These are phyloP conservation scores for Agelas oroides DNA, from an alignment of 37 sponge, comb jelly and placozoan species.

Conservation along the genomic window DNA sequence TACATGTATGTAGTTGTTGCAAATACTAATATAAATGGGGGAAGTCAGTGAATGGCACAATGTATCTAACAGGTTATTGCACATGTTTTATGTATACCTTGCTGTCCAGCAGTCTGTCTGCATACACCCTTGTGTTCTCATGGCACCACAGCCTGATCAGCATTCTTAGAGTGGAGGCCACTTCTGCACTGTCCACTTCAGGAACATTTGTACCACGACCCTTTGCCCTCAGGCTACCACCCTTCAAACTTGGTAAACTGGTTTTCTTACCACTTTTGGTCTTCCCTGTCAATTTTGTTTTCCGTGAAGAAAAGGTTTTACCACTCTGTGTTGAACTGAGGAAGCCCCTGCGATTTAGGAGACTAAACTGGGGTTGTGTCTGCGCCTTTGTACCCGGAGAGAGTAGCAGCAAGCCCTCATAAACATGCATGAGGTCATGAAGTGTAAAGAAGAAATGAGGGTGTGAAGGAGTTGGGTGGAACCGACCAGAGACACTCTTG, in stretches of 20 bases:
- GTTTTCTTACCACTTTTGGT: not conserved
- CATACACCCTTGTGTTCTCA: slow-evolving; percentile 73
- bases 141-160: slow-evolving; percentile 82
- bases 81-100: too few species aligned
- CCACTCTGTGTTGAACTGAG: not conserved
- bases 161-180: slow-evolving; percentile 35
- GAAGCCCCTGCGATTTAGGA: slow-evolving; percentile 32
- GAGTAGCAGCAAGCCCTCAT: slow-evolving; percentile 60
- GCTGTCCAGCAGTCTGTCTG: slow-evolving; percentile 51
- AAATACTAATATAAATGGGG: too few species aligned
- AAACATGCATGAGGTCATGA: slow-evolving; percentile 51
- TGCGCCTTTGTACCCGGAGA: slow-evolving; percentile 31
- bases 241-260: too few species aligned
- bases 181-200: slow-evolving; percentile 1
- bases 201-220: not conserved
- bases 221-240: not conserved
- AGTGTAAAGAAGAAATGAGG: slow-evolving; percentile 51
- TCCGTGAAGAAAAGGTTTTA: not conserved
- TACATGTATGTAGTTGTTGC: too few species aligned
- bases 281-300: not conserved
- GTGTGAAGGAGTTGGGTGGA: slow-evolving; percentile 35
- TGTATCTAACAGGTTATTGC: too few species aligned
- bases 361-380: slow-evolving; percentile 26
- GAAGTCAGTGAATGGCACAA: too few species aligned
- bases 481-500: slow-evolving; percentile 33